Evolutionary conservation across 2,797 vertebrate genomes (phyloP).

Genomic region (Syngnathus acus): DNA sequence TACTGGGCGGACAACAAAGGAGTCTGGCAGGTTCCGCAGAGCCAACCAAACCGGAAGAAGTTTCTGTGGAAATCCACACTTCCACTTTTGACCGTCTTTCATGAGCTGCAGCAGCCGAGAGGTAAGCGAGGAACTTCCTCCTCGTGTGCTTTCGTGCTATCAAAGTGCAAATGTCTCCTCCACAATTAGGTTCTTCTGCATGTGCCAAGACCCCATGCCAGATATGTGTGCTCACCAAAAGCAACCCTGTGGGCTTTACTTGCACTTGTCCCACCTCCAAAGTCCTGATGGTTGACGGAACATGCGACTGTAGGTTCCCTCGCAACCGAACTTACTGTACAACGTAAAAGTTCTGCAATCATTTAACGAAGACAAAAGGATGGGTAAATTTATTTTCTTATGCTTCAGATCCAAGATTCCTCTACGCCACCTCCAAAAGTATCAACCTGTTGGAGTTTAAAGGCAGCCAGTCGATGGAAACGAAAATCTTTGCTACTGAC

Average conservation of each 20-base stretch:
- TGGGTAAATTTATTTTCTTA: no score
- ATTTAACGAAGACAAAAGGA: background rate
- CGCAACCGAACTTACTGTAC: background rate
- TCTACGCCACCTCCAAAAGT: constrained; percentile 56
- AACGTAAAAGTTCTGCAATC: background rate
- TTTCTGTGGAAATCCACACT: constrained; percentile 58
- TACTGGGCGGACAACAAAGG: constrained; percentile 74
- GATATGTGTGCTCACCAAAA: constrained; percentile 77
- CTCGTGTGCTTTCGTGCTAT: background rate
- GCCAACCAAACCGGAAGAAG: constrained; percentile 38
- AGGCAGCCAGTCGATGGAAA: constrained; percentile 36
- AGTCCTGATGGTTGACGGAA: constrained; percentile 69
- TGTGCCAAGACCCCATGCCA: constrained; percentile 70
- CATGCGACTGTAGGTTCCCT: constrained; percentile 72
- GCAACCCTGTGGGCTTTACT: constrained; percentile 68
- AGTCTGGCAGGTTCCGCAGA: constrained; percentile 60
- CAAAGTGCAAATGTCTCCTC: background rate
- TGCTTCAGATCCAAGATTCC: constrained; percentile 67
- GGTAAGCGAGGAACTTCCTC: constrained; percentile 44
- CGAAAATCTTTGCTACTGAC: constrained; percentile 57
- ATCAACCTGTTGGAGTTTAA: constrained; percentile 71
- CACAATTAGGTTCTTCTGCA: constrained; percentile 44
- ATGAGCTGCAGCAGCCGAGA: constrained; percentile 73
- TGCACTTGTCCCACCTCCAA: constrained; percentile 76
- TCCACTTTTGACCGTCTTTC: constrained; percentile 64